Evolutionary conservation across 2,888 invertebrate genomes (phyloP).

Genomic region (Megaustenia siamemsis): DNA sequence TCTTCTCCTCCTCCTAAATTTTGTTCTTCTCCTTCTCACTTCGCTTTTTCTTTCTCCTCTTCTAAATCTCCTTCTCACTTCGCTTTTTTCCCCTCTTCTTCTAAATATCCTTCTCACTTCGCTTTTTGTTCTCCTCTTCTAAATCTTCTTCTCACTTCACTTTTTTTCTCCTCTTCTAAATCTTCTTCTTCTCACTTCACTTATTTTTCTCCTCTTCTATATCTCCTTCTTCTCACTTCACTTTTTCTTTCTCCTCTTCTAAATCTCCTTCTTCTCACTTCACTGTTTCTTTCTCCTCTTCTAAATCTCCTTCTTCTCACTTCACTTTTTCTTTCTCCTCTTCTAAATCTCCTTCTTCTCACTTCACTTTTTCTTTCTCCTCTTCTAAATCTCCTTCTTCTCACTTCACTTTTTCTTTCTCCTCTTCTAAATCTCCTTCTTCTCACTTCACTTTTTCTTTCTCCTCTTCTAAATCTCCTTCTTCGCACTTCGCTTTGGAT

Average conservation of each 20-base stretch:
- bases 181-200: neutral
- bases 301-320: slow-evolving; percentile 81
- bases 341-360: too few species aligned
- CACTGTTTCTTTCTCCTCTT: neutral
- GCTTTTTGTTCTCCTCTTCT: slow-evolving; percentile 40
- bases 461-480: too few species aligned
- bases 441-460: too few species aligned
- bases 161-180: slow-evolving; percentile 24
- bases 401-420: too few species aligned
- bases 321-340: too few species aligned
- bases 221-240: neutral
- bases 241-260: slow-evolving; percentile 42
- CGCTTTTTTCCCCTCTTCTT: neutral
- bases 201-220: neutral
- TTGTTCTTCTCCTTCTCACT: neutral
- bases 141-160: neutral
- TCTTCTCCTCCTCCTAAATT: neutral
- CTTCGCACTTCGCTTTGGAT: too few species aligned
- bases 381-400: too few species aligned
- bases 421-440: too few species aligned
- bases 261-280: neutral
- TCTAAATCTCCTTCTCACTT: neutral
- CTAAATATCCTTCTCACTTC: neutral
- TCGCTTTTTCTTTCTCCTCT: slow-evolving; percentile 14
- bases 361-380: too few species aligned